Evolutionary conservation across 1,140 invertebrate genomes (phyloP), one percentile per base, ranked within the genome.

Genomic region (Cotesia glomerata): DNA sequence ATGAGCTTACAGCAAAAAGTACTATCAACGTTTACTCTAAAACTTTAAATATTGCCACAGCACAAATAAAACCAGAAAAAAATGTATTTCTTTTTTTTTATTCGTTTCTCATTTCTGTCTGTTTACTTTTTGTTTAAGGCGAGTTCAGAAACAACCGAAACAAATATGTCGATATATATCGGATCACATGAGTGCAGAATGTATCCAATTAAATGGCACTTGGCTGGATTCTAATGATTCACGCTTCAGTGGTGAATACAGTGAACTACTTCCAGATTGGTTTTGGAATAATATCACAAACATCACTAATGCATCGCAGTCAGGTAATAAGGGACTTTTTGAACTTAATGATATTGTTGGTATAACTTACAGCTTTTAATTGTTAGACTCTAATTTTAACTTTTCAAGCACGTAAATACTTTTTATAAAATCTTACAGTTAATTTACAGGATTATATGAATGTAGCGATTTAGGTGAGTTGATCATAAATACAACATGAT

Each of bases 121-220:
- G 51, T 45, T 39, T 79, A 49, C 76, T 72, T 63, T 78, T 34
- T 73, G 66, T 86, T 85, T 11, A 84, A 93, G 92, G 91, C 91
- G 91, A 84, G 83, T 89, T 61, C 88, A 89, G 69, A 90, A 88
- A 78, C 90, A 92, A 79, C 88, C 88, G 9, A 91, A 93, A 77
- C 88, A 90, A 70, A 85, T 92, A 18, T 93, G 92, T 82, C 89
- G 91, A 70, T 89, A 88, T 66, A 87, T 92, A 72, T 92, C 90
- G 82, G 89, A 90, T 64, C 83, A 91, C 70, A 82, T 91, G 51
- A 88, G 88, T 39, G 85, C 88, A 54, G 90, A 91, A 80, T 92
- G 91, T 78, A 89, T 88, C 58, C 87, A 89, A 68, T 80, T 90
- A 32, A 87, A 91, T 80, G 87, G 86, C 78, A 85, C 80, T 61